These are phyloP conservation scores for Hedychridium roseum DNA, from an alignment of 2,888 invertebrate genomes.

Conservation along the genomic window DNA sequence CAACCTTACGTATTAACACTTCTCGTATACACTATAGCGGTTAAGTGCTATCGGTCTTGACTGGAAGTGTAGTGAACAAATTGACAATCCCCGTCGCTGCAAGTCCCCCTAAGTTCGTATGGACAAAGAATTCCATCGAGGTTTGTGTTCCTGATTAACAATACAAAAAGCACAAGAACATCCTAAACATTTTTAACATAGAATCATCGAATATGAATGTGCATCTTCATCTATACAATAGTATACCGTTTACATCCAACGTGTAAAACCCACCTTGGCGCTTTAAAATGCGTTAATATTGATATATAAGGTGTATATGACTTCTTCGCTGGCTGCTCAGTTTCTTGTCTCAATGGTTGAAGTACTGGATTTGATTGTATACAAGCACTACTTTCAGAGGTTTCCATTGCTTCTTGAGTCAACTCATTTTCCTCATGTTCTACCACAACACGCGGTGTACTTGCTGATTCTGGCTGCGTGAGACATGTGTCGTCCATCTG, in stretches of 20 bases:
- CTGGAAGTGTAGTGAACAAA: conserved; percentile 53
- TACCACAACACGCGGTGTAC: neutral
- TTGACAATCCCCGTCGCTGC: conserved; percentile 58
- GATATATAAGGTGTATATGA: conserved; percentile 52
- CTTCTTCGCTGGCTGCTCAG: conserved; percentile 7
- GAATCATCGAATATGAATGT: neutral
- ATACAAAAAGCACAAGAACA: conserved; percentile 37
- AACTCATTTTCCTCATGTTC: neutral
- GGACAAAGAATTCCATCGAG: conserved; percentile 60
- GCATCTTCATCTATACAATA: conserved; percentile 22
- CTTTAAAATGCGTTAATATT: conserved; percentile 49
- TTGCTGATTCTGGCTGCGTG: neutral
- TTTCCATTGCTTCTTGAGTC: neutral
- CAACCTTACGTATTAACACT: conserved; percentile 59
- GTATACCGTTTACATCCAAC: conserved; percentile 8
- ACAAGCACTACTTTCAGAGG: neutral
- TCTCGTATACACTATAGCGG: conserved; percentile 41
- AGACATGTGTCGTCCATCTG: neutral
- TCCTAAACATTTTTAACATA: conserved; percentile 9
- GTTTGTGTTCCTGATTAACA: conserved; percentile 48
- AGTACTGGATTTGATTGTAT: too few species aligned
- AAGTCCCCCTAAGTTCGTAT: conserved; percentile 60
- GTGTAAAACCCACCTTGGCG: conserved; percentile 51
- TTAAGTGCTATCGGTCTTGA: conserved; percentile 48
- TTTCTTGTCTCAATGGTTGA: neutral